A percentile compares a stretch with the other conserved stretches of the same genome.
Conservation (phyloP, 2,113 vertebrate genomes). For the Kryptolebias marmoratus region DNA sequence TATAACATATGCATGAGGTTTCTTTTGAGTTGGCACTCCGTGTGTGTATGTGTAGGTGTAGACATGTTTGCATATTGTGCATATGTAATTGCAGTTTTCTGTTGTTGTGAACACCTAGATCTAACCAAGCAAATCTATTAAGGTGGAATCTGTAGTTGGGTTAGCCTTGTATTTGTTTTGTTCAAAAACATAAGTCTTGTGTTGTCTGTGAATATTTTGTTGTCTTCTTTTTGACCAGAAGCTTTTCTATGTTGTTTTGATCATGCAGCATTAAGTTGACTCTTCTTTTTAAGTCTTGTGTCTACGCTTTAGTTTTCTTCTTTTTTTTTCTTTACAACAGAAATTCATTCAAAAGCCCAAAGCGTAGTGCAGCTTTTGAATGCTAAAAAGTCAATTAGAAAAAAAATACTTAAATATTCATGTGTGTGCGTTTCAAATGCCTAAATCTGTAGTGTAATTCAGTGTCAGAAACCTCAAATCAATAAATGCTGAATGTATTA, state of each 20-base stretch:
- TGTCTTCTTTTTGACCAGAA: conserved; percentile 9
- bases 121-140: conserved; percentile 6
- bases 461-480: conserved; percentile 69
- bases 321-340: neutral
- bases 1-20: conserved; percentile 21
- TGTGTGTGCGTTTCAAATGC: conserved; percentile 54
- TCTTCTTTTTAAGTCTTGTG: too few species aligned
- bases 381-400: conserved; percentile 68
- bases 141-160: neutral
- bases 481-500: conserved; percentile 69
- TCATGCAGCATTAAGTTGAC: neutral
- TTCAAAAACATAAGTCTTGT: neutral
- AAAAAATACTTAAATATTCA: conserved; percentile 52
- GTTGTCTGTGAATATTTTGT: neutral
- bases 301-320: neutral
- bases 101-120: neutral
- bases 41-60: neutral
- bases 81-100: neutral
- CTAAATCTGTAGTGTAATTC: conserved; percentile 68
- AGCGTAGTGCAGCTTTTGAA: conserved; percentile 53
- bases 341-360: conserved; percentile 27
- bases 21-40: conserved; percentile 2
- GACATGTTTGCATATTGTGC: neutral
- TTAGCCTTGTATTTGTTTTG: neutral
- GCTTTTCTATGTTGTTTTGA: neutral